Conservation (phyloP, 2,113 vertebrate genomes). For the Sisor rabdophorus region DNA sequence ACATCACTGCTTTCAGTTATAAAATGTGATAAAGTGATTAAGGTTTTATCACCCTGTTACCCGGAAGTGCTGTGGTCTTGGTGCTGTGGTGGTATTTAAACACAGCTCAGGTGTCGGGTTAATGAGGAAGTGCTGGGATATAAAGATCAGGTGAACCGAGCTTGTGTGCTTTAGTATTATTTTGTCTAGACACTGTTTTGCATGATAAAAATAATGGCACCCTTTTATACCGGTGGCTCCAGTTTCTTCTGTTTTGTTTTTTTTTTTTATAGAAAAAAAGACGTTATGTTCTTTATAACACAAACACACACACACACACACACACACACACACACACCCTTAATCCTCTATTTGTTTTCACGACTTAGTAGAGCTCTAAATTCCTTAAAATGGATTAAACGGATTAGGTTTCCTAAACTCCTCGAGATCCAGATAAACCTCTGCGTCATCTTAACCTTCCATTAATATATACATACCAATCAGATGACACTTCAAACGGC, state of each 20-base stretch:
- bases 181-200: constrained; percentile 18
- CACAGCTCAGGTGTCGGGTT: neutral
- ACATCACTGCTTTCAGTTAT: no score
- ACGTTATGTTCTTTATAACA: constrained; percentile 39
- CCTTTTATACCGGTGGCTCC: constrained; percentile 13
- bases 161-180: neutral
- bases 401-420: constrained; percentile 1
- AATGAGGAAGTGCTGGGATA: neutral
- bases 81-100: neutral
- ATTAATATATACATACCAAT: neutral
- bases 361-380: neutral
- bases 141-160: neutral
- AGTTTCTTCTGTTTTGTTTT: constrained; percentile 11
- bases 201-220: neutral
- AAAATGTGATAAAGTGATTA: no score
- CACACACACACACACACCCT: neutral
- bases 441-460: neutral
- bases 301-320: constrained; percentile 4
- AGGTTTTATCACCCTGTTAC: neutral
- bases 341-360: constrained; percentile 26
- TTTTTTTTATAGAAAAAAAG: constrained; percentile 32
- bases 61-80: no score
- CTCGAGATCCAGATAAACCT: neutral
- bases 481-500: neutral
- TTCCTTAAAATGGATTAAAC: constrained; percentile 10